Evolutionary conservation across 1,140 invertebrate genomes (phyloP).

Genomic region (Caenorhabditis brenneri): DNA sequence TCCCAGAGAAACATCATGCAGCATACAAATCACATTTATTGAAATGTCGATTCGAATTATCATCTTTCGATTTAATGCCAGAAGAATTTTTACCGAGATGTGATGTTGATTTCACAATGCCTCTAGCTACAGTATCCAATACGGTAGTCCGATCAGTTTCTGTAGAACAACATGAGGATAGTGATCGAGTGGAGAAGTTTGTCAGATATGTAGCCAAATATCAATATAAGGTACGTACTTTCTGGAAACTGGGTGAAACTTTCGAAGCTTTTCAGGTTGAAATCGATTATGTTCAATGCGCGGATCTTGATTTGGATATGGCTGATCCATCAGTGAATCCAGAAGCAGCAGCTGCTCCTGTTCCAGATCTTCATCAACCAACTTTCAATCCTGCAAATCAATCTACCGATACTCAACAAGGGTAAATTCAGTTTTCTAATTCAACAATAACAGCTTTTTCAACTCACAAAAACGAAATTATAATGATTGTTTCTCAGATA

Average conservation of each 20-base stretch:
- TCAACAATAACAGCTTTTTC: too few species aligned
- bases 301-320: slow-evolving; percentile 64
- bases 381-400: slow-evolving; percentile 63
- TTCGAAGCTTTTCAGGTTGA: slow-evolving; percentile 60
- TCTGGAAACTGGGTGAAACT: background rate
- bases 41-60: slow-evolving; percentile 85
- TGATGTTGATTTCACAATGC: slow-evolving; percentile 97
- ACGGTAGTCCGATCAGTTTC: slow-evolving; percentile 93
- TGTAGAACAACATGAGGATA: slow-evolving; percentile 80
- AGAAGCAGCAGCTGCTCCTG: slow-evolving; percentile 31
- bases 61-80: slow-evolving; percentile 94
- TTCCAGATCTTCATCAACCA: slow-evolving; percentile 61
- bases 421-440: slow-evolving; percentile 55
- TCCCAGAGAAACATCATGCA: slow-evolving; percentile 68
- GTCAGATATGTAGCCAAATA: slow-evolving; percentile 94
- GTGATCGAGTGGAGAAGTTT: slow-evolving; percentile 96
- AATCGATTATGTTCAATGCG: slow-evolving; percentile 70
- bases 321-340: slow-evolving; percentile 45
- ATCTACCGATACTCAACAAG: slow-evolving; percentile 59
- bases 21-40: slow-evolving; percentile 70
- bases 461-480: too few species aligned
- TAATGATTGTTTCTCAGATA: too few species aligned
- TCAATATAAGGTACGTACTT: slow-evolving; percentile 81
- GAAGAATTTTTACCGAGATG: slow-evolving; percentile 85
- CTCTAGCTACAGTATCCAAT: slow-evolving; percentile 93